Conservation (phyloP, 2,113 vertebrate genomes). For the Xyrauchen texanus region DNA sequence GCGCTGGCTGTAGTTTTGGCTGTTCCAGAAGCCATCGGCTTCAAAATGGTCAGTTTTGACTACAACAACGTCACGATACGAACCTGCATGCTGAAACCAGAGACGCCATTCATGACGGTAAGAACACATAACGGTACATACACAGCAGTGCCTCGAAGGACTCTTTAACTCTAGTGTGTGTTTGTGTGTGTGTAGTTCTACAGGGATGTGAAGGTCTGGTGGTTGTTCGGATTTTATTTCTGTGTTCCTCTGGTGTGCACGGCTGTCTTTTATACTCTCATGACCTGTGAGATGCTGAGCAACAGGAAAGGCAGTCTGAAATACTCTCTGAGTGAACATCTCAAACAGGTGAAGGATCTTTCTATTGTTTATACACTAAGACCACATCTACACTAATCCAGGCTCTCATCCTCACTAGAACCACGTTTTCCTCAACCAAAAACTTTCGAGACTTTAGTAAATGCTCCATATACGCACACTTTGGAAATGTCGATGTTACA, state of each 20-base stretch:
- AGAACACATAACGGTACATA: conserved; percentile 41
- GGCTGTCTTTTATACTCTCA: conserved; percentile 89
- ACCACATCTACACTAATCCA: too few relatives aligned
- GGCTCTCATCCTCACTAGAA: too few relatives aligned
- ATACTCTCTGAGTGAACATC: conserved; percentile 88
- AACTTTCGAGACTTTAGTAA: too few relatives aligned
- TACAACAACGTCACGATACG: conserved; percentile 74
- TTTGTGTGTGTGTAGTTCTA: conserved; percentile 73
- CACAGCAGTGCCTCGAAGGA: not conserved
- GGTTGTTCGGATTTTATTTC: conserved; percentile 97
- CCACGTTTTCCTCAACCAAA: too few relatives aligned
- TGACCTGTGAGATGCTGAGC: conserved; percentile 91
- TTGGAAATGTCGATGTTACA: too few relatives aligned
- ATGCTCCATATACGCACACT: too few relatives aligned
- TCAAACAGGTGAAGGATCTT: conserved; percentile 84
- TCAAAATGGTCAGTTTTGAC: conserved; percentile 79
- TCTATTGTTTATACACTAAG: too few relatives aligned
- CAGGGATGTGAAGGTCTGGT: conserved; percentile 88
- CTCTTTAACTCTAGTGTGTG: too few relatives aligned
- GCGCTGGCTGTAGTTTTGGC: conserved; percentile 84
- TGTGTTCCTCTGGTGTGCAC: conserved; percentile 88
- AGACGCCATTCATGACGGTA: conserved; percentile 82
- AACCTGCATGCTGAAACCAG: conserved; percentile 87
- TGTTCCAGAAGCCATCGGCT: conserved; percentile 90
- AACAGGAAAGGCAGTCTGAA: conserved; percentile 86